Conservation (phyloP, 1,140 invertebrate species). For the Charaxes varanes region DNA sequence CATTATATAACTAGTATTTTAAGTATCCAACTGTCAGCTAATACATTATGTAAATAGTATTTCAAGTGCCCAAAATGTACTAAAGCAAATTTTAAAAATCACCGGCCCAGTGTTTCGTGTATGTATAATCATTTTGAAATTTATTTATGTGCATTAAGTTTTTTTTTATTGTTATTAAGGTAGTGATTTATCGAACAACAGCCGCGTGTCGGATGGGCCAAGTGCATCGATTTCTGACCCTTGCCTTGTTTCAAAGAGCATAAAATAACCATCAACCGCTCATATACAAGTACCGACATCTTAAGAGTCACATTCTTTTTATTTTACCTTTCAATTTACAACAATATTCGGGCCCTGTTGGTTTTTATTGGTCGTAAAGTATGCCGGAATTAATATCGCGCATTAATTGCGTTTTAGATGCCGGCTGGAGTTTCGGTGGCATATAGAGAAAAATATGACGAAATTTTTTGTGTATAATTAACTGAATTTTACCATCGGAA, state of each 20-base stretch:
- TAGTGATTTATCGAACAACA: constrained; percentile 59
- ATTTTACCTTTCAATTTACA: constrained; percentile 29
- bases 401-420: constrained; percentile 30
- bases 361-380: constrained; percentile 32
- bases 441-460: constrained; percentile 10
- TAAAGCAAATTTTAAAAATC: constrained; percentile 15
- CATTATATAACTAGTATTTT: no score
- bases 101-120: constrained; percentile 11
- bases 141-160: constrained; percentile 29
- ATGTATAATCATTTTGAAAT: constrained; percentile 32
- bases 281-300: constrained; percentile 37
- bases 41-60: no score
- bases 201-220: constrained; percentile 41
- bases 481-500: constrained; percentile 1
- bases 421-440: constrained; percentile 14
- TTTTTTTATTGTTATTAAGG: constrained; percentile 48
- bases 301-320: constrained; percentile 34
- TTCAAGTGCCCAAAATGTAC: no score
- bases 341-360: constrained; percentile 29
- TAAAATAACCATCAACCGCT: constrained; percentile 54
- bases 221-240: constrained; percentile 51
- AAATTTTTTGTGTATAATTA: constrained; percentile 3
- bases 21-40: no score
- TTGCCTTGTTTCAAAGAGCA: constrained; percentile 63
- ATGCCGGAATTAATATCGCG: constrained; percentile 25